A percentile compares a stretch with the other conserved stretches of the same genome.
Conservation (phyloP, 1,140 invertebrate species). For the Leptinotarsa lineolata region DNA sequence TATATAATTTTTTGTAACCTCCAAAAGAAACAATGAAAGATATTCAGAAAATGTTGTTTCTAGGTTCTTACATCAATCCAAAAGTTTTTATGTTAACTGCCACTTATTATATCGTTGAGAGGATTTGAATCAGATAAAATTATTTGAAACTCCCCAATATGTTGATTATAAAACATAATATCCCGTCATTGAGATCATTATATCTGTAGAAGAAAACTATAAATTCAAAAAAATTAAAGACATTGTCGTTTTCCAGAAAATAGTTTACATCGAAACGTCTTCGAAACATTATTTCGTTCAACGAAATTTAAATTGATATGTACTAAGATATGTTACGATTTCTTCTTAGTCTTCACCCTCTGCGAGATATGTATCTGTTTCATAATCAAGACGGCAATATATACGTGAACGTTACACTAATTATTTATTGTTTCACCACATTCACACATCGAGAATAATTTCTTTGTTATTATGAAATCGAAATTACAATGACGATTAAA, state of each 20-base stretch:
- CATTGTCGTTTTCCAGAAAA: not conserved
- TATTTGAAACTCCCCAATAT: too few relatives aligned
- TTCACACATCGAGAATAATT: conserved; percentile 35
- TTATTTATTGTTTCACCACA: conserved; percentile 39
- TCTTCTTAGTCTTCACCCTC: conserved; percentile 39
- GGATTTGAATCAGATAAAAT: too few relatives aligned
- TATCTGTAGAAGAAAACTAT: too few relatives aligned
- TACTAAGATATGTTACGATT: conserved; percentile 29
- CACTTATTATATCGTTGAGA: too few relatives aligned
- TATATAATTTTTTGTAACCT: too few relatives aligned
- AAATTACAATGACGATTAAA: not conserved
- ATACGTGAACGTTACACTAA: conserved; percentile 24
- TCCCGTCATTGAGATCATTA: too few relatives aligned
- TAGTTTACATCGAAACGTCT: not conserved
- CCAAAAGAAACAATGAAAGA: too few relatives aligned
- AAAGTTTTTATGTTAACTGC: too few relatives aligned
- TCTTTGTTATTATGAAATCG: conserved; percentile 13
- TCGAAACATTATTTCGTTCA: not conserved
- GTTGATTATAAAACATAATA: too few relatives aligned
- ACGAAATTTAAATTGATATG: conserved; percentile 20
- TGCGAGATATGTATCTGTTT: conserved; percentile 24
- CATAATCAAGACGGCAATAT: conserved; percentile 18
- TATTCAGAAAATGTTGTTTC: too few relatives aligned
- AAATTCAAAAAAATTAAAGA: too few relatives aligned
- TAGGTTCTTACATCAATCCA: too few relatives aligned